Evolutionary conservation across 2,113 vertebrate species (phyloP).

Genomic region (Vicugna pacos): DNA sequence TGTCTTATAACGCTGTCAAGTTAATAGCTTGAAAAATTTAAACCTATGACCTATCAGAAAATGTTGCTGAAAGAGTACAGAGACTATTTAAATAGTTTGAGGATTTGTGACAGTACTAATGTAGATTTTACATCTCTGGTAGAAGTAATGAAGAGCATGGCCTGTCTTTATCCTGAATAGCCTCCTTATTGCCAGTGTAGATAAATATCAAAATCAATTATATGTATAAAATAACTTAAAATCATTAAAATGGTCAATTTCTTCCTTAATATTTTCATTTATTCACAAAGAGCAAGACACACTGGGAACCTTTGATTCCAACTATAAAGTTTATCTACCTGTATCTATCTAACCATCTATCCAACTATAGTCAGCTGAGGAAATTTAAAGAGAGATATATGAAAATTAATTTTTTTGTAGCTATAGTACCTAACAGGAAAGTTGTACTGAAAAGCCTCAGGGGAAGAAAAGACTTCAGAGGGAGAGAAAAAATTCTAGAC

Average conservation of each 20-base stretch:
- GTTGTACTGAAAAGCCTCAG: neutral
- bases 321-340: neutral
- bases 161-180: neutral
- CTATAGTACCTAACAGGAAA: neutral
- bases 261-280: neutral
- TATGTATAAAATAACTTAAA: neutral
- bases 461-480: neutral
- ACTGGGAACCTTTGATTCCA: neutral
- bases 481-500: neutral
- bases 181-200: neutral
- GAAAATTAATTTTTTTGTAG: neutral
- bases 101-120: neutral
- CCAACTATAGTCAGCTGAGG: neutral
- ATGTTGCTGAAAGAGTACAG: neutral
- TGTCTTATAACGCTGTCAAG: neutral
- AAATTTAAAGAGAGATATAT: neutral
- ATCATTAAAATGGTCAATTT: neutral
- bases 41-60: neutral
- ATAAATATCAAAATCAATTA: constrained; percentile 30
- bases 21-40: neutral
- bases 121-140: neutral
- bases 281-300: neutral
- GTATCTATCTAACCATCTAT: neutral
- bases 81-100: neutral
- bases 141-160: neutral